Evolutionary conservation across 2,797 vertebrate genomes (phyloP), one percentile per base, ranked within the genome.

Genomic region (Sandelia bainsii): DNA sequence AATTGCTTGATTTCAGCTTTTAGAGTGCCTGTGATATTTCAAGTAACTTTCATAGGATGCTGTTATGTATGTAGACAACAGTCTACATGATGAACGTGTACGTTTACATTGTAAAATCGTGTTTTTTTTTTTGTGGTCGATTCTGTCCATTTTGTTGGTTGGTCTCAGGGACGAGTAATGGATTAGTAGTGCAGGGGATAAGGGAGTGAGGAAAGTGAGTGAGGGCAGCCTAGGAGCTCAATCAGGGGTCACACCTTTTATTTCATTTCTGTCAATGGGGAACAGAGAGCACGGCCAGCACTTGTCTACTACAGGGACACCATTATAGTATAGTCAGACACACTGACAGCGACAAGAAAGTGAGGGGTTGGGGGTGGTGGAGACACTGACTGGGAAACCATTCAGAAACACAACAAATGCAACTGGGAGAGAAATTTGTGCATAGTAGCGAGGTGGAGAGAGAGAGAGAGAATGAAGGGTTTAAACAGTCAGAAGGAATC

Each of bases 161-260:
- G 32, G 9, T 59, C 51, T 82, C 65, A 78, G 44, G 49, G 32
- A 71, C 57, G 60, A 75, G 72, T 72, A 69, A 78, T 88, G 51
- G 61, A 83, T 85, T 62, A 66, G 32, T 66, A 46, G 39, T 39
- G 5, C 34, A 37, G 23, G 16, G 48, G 27, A 69, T 50, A 32
- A 54, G 34, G 13, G 27, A 77, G 63, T n/a, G 49, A 75, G 44
- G 45, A 44, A 70, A 60, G 54, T 70, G 53, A 76, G 50, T 0
- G 11, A 82, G 65, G 40, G 22, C 16, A 2, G 48, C 71, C 49
- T 27, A 32, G 40, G 67, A 79, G 80, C 72, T 85, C 81, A 86
- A 79, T 82, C 80, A 61, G 59, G 77, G 74, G 72, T 68, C 59
- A 82, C 79, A 69, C 79, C 82, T 79, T 80, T 62, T 71, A 66